phyloP scores from a whole-genome alignment of 2,113 vertebrate species.

The Vidua macroura region DNA sequence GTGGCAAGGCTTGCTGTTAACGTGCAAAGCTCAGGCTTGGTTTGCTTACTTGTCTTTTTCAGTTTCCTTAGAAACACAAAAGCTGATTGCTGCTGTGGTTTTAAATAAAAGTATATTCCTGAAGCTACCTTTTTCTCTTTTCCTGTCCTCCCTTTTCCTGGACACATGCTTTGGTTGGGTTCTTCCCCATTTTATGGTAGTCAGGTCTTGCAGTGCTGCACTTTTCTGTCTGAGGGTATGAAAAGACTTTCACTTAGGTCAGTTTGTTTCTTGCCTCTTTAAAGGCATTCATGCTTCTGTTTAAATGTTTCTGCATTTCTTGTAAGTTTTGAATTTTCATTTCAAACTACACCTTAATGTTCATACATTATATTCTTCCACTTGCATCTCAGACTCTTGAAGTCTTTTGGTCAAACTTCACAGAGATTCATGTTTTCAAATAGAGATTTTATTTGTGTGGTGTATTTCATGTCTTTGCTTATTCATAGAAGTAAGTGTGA shows the following conservation, averaged over 20 bases:
- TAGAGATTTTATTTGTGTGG: background rate
- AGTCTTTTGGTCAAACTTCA: background rate
- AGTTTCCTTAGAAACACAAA: background rate
- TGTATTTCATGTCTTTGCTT: background rate
- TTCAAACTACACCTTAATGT: background rate
- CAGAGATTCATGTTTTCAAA: background rate
- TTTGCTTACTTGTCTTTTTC: background rate
- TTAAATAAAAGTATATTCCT: background rate
- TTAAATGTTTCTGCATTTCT: background rate
- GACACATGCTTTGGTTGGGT: background rate
- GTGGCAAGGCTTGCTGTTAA: background rate
- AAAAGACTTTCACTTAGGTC: background rate
- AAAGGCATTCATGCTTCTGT: background rate
- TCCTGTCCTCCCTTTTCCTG: background rate
- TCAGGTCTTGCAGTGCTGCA: background rate
- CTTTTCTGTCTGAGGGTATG: background rate
- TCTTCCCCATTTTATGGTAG: background rate
- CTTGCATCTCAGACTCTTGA: background rate
- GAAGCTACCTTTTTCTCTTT: background rate
- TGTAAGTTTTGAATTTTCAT: background rate
- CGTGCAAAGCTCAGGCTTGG: background rate
- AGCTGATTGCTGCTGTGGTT: background rate
- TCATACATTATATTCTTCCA: background rate
- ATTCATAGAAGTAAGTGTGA: background rate
- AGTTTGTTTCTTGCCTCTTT: background rate